A percentile compares a stretch with the other conserved stretches of the same genome.
phyloP scores from a whole-genome alignment of 2,113 vertebrate species.

The Romanogobio albipinnatus region DNA sequence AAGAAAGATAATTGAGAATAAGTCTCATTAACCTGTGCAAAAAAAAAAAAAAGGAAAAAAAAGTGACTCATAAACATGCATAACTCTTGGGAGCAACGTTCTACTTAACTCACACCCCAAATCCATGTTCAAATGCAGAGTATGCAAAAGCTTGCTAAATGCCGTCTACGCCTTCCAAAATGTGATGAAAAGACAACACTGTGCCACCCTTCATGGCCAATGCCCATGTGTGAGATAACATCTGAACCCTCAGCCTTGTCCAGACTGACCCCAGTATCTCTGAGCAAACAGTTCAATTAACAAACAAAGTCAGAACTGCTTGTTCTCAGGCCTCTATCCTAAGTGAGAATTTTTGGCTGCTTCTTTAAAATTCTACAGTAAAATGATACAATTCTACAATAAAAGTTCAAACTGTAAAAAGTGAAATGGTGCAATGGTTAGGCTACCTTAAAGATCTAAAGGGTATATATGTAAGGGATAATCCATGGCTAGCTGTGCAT shows the following conservation, averaged over 20 bases:
- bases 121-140: background rate
- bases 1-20: background rate
- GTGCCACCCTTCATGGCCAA: background rate
- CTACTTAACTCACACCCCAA: background rate
- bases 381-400: background rate
- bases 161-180: background rate
- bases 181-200: background rate
- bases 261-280: constrained; percentile 34
- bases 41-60: background rate
- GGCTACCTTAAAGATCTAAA: too few relatives aligned
- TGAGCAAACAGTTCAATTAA: constrained; percentile 62
- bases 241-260: constrained; percentile 33
- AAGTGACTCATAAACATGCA: background rate
- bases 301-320: constrained; percentile 63
- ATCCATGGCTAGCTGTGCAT: too few relatives aligned
- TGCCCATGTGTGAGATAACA: background rate
- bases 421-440: too few relatives aligned
- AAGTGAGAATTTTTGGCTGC: constrained; percentile 49
- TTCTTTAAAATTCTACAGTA: background rate
- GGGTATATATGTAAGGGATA: too few relatives aligned
- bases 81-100: background rate
- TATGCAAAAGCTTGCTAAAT: background rate
- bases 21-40: background rate
- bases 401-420: too few relatives aligned
- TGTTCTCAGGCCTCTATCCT: constrained; percentile 59